Evolutionary conservation across 1,140 invertebrate species (phyloP), one percentile per base, ranked within the genome.

Genomic region (Pogonus chalceus): DNA sequence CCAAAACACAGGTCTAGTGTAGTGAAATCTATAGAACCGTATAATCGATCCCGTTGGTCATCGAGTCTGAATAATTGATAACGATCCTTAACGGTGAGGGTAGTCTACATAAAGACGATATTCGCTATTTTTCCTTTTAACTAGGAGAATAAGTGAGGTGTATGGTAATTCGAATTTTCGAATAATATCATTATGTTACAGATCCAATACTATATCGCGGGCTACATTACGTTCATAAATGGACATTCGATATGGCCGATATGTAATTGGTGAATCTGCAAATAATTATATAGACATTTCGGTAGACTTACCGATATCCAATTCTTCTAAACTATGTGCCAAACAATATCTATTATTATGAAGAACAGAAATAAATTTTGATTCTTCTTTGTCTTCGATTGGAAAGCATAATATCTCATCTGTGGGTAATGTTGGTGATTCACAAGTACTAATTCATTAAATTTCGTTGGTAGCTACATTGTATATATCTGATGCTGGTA

Each of bases 101-200:
- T 67, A 77, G 51, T 68, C 62, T 4, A 62, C 51, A 48, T 57
- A 58, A 21, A 69, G 53, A 1, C 69, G 35, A 9, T 39, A 35
- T 3, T 50, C 23, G 2, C 64, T 62, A 21, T 63, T 57, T 39
- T 62, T 63, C 24, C 65, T 68, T 2, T 56, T 56, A 14, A 67
- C 63, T 12, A 68, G 49, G 0, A 66, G 24, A 0, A 62, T 52
- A 0, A 61, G 62, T 14, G 53, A 54, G 0, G 60, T 48, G 37
- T 57, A 67, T n/a, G 53, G 31, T 2, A 58, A 63, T 12, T 54
- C 49, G 2, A 60, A 62, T 18, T 59, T 59, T 31, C 52, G 26
- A 23, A 62, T 56, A 20, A 60, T 55, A 21, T 52, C 52, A 2
- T 26, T 26, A 10, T 23, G 9, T 39, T 54, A 43, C 16, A 60